Percentiles rank a stretch among this genome's conserved stretches.
phyloP scores from a whole-genome alignment of 1,140 invertebrate genomes.

The Trachymyrmex septentrionalis region DNA sequence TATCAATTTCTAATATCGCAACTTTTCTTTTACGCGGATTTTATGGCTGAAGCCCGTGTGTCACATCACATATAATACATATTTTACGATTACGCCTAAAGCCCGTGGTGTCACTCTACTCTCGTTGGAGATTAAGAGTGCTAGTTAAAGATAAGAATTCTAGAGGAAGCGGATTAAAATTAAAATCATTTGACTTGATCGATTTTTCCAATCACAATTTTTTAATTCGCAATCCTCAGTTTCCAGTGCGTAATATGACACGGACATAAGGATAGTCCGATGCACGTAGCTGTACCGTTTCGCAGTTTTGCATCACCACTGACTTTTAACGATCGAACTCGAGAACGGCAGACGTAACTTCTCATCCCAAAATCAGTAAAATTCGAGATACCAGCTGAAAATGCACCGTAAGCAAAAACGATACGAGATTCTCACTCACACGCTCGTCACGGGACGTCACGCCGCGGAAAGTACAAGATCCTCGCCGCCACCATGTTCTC shows the following conservation, averaged over 20 bases:
- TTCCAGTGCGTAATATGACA: too few species aligned
- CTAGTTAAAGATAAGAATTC: too few species aligned
- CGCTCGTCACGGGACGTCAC: background rate
- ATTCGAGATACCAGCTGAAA: background rate
- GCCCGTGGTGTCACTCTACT: too few species aligned
- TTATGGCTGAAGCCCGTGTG: background rate
- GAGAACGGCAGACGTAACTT: background rate
- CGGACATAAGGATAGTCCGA: background rate
- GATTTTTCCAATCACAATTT: too few species aligned
- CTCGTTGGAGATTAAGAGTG: too few species aligned
- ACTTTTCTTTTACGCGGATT: background rate
- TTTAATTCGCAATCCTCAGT: too few species aligned
- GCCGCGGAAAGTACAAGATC: background rate
- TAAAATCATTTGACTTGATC: too few species aligned
- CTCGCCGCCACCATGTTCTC: slow-evolving; percentile 33
- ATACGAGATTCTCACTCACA: background rate
- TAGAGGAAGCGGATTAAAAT: too few species aligned
- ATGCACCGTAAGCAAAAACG: background rate
- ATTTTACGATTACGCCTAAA: too few species aligned
- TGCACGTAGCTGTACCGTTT: background rate
- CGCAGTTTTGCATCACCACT: background rate
- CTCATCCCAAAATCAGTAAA: background rate
- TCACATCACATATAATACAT: too few species aligned
- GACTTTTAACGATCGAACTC: background rate
- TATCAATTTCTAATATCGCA: background rate